Conservation (phyloP, 2,113 vertebrate genomes). For the Arvicanthis niloticus region DNA sequence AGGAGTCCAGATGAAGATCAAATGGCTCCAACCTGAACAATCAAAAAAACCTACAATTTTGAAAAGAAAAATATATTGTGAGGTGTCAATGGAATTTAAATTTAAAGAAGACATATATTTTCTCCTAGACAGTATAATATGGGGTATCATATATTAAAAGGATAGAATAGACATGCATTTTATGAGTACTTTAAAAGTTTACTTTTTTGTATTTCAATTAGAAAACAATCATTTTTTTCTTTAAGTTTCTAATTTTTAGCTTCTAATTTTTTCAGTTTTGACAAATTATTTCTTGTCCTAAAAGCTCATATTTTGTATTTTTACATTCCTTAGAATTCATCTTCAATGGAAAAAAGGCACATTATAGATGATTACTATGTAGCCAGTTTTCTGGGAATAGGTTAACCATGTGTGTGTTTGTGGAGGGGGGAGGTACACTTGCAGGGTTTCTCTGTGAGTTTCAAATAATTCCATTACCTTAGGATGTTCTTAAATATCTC, state of each 20-base stretch:
- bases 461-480: constrained; percentile 59
- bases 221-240: constrained; percentile 47
- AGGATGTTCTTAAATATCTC: constrained; percentile 45
- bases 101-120: neutral
- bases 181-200: constrained; percentile 1
- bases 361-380: constrained; percentile 13
- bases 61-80: constrained; percentile 14
- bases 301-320: neutral
- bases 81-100: constrained; percentile 36
- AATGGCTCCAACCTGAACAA: constrained; percentile 38
- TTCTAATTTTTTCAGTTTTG: neutral
- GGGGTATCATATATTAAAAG: neutral
- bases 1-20: constrained; percentile 34
- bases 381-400: constrained; percentile 29
- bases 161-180: constrained; percentile 10
- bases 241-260: constrained; percentile 14
- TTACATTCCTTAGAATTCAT: constrained; percentile 19
- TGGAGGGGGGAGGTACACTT: neutral
- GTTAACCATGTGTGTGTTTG: neutral
- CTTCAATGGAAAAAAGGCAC: constrained; percentile 6
- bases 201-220: constrained; percentile 43
- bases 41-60: constrained; percentile 12
- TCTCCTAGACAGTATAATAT: neutral
- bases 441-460: neutral
- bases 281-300: neutral